A percentile compares a stretch with the other conserved stretches of the same genome.
Evolutionary conservation across 2,888 invertebrate species (phyloP).

Genomic region (Orchestes rusci): DNA sequence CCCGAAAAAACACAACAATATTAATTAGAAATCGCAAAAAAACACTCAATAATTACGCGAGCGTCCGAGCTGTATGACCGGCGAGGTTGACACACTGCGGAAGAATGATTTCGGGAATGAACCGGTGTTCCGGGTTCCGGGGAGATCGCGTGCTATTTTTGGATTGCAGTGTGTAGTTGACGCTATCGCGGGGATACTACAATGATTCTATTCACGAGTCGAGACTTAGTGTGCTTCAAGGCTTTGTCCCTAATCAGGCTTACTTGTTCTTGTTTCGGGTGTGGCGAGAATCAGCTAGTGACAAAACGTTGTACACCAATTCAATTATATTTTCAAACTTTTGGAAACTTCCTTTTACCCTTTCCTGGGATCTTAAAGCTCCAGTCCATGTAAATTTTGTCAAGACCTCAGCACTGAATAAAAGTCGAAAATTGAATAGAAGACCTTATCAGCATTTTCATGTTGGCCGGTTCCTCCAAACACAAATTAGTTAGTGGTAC

Average conservation of each 20-base stretch:
- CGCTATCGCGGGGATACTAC: not conserved
- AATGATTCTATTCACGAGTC: not conserved
- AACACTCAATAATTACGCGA: no score
- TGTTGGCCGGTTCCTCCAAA: no score
- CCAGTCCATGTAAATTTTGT: no score
- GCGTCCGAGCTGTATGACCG: no score
- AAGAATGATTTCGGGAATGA: not conserved
- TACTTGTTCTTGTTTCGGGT: conserved; percentile 6
- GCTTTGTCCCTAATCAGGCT: conserved; percentile 5
- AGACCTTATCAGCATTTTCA: no score
- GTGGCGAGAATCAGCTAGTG: conserved; percentile 3
- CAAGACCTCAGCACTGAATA: no score
- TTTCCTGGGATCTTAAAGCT: conserved; percentile 1
- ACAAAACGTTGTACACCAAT: conserved; percentile 5
- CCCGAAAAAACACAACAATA: no score
- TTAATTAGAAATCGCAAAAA: no score
- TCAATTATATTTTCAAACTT: no score
- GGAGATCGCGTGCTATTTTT: not conserved
- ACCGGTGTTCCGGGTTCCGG: not conserved
- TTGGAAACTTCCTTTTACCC: conserved; percentile 5
- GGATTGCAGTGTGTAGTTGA: not conserved
- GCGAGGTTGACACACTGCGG: no score
- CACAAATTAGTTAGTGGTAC: no score
- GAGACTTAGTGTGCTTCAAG: conserved; percentile 7
- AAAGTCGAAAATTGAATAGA: no score